Base-by-base conservation (phyloP, 2,113 vertebrate species). In the Trogon surrucura region DNA sequence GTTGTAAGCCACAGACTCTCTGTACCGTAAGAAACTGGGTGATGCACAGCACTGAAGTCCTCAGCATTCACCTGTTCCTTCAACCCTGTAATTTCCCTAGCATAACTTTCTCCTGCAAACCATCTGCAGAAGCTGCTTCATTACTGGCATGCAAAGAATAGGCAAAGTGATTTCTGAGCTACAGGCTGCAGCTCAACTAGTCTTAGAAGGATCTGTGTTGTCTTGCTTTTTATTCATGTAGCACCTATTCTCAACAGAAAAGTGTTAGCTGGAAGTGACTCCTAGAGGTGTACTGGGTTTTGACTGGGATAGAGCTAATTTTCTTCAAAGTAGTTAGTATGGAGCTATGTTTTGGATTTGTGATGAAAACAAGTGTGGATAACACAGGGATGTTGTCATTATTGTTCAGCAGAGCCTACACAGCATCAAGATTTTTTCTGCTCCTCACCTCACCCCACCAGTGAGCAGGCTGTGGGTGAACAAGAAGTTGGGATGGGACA, bases 391-490 rank as follows among this genome's bases (percentile, higher is more conserved):
- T 53, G 13, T 15, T 83, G 47, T 16, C 1, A 1, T 12, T 50
- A 2, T 4, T 51, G 32, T 64, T 80, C 44, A 60, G 64, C 48
- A 22, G 26, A 5, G 13, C n/a, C 77, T 62, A 12, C 44, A 48
- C 19, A 53, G 25, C 9, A 20, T 23, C 29, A 44, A 75, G 47
- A 13, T 2, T 16, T 29, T 45, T 36, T 50, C 71, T 82, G 51
- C 14, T 30, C 16, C 51, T 80, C 54, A 41, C 18, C 0, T 16
- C 7, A 5, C 13, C 51, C 21, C 29, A 44, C 18, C 45, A 57
- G 10, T 0, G 2, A 27, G 25, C 3, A 11, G 9, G 4, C 11
- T 79, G 27, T 5, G 14, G 11, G 2, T 60, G 20, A 44, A 48
- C 51, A 30, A 30, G 53, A 27, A 9, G 3, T 0, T 58, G 30